phyloP scores from a whole-genome alignment of 2,113 vertebrate genomes.

The Apaloderma vittatum region DNA sequence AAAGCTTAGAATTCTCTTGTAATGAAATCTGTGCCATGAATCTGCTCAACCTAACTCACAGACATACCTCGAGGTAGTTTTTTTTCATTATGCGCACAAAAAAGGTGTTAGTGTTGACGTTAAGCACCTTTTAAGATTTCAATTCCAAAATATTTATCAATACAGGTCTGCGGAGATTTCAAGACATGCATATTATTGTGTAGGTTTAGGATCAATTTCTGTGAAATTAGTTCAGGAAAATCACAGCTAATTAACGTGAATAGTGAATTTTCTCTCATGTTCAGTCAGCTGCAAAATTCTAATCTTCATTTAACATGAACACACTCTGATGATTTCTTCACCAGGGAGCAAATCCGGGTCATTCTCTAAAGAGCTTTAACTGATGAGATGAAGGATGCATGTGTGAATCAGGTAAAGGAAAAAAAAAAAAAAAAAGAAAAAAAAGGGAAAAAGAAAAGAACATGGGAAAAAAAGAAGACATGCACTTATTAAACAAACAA shows the following conservation, averaged over 20 bases:
- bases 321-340: not conserved
- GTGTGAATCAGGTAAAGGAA: not conserved
- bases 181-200: not conserved
- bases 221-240: slow-evolving; percentile 27
- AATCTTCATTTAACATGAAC: slow-evolving; percentile 11
- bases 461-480: not conserved
- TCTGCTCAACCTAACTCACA: not conserved
- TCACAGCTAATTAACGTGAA: slow-evolving; percentile 20
- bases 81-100: not conserved
- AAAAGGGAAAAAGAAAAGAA: rapidly evolving
- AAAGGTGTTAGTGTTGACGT: not conserved
- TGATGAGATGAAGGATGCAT: not conserved
- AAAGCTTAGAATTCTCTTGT: not conserved
- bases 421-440: not conserved
- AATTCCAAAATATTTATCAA: not conserved
- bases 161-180: not conserved
- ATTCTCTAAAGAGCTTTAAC: not conserved
- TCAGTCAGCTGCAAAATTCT: slow-evolving; percentile 37
- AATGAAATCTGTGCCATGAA: not conserved
- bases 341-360: not conserved
- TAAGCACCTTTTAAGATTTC: not conserved
- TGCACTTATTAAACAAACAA: not conserved
- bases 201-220: not conserved
- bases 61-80: not conserved
- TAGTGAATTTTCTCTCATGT: not conserved